A percentile compares a stretch with the other conserved stretches of the same genome.
phyloP scores from a whole-genome alignment of 2,797 vertebrate species.

The Anniella stebbinsi region DNA sequence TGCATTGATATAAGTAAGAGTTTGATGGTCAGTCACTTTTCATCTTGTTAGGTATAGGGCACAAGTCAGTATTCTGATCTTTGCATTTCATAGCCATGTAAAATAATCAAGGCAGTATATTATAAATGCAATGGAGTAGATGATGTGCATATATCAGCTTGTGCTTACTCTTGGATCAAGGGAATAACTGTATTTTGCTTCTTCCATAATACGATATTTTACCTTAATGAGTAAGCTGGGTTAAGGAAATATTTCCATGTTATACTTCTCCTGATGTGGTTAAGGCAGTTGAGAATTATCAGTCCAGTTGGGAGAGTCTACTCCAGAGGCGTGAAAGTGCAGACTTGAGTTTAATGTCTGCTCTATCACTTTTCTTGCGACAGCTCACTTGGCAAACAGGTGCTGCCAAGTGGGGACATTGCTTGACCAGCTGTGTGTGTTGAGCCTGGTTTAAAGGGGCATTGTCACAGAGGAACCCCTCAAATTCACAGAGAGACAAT shows the following conservation, averaged over 20 bases:
- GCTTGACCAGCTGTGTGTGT: conserved; percentile 37
- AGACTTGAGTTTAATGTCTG: background rate
- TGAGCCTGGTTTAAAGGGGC: conserved; percentile 37
- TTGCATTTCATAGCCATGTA: conserved; percentile 58
- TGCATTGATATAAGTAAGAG: background rate
- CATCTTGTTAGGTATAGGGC: conserved; percentile 52
- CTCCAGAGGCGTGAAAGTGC: conserved; percentile 35
- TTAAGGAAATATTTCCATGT: conserved; percentile 29
- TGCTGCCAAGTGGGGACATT: background rate
- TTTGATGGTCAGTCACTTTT: background rate
- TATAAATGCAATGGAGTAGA: conserved; percentile 45
- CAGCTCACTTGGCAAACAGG: conserved; percentile 36
- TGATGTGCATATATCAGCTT: conserved; percentile 52
- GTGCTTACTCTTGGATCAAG: conserved; percentile 41
- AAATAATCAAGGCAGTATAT: conserved; percentile 48
- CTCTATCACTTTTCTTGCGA: conserved; percentile 34
- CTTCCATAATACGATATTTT: conserved; percentile 27
- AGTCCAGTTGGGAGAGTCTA: conserved; percentile 45
- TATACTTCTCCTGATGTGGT: background rate
- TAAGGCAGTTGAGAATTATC: conserved; percentile 49
- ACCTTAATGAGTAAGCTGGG: background rate
- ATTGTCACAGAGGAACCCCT: conserved; percentile 51
- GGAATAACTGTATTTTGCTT: conserved; percentile 17
- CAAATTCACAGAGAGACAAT: conserved; percentile 69
- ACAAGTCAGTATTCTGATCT: conserved; percentile 61